These are phyloP conservation scores for Lottia scabra DNA, from an alignment of 2,888 invertebrate species.

Conservation along the genomic window DNA sequence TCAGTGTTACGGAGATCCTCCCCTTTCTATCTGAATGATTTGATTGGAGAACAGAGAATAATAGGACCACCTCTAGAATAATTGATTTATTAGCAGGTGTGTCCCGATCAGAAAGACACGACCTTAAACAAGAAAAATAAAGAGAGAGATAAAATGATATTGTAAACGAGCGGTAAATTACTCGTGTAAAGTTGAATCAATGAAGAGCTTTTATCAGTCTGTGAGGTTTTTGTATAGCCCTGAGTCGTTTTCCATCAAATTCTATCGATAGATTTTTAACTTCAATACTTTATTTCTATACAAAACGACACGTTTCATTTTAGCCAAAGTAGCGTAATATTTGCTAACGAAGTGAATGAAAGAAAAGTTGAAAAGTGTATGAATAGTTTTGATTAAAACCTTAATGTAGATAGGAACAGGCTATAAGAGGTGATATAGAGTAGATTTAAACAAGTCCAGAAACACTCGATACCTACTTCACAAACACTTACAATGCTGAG, in stretches of 20 bases:
- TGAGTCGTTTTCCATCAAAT: neutral
- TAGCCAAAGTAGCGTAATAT: neutral
- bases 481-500: too few relatives aligned
- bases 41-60: too few relatives aligned
- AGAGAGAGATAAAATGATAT: neutral
- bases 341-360: conserved; percentile 1
- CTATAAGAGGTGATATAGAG: too few relatives aligned
- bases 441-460: too few relatives aligned
- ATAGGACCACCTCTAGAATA: neutral
- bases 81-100: conserved; percentile 3
- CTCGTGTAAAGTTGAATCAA: neutral
- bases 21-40: too few relatives aligned
- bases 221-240: neutral
- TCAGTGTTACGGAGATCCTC: neutral
- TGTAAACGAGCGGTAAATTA: conserved; percentile 4
- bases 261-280: too few relatives aligned
- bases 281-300: neutral
- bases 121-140: neutral
- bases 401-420: too few relatives aligned
- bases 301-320: neutral
- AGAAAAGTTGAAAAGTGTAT: neutral
- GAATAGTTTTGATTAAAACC: neutral
- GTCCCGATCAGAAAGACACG: conserved; percentile 2
- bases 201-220: neutral
- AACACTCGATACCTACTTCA: too few relatives aligned